Evolutionary conservation across 2,888 invertebrate genomes (phyloP), one percentile per base, ranked within the genome.

Genomic region (Monopis laevigella): DNA sequence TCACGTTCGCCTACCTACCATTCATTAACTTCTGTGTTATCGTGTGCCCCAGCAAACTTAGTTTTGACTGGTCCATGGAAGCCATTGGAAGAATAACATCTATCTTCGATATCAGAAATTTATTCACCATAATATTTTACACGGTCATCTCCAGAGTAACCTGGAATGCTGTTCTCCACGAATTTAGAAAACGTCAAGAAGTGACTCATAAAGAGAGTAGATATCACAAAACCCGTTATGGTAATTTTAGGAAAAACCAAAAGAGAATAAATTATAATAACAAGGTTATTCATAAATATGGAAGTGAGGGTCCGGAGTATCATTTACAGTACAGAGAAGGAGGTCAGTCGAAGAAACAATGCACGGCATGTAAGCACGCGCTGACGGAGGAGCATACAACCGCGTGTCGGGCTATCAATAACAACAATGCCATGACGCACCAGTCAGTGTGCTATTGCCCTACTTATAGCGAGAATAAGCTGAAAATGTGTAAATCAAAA

Each of bases 1-100:
- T 96, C 58, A 98, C 98, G 40, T 98, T 96, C 74, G 82, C 90
- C 49, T 96, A 95, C 67, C 86, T 98, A 53, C 97, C 98, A 28
- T 89, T 91, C 32, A 90, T 94, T 62, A 97, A 98, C 74, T 88
- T 95, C 57, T 87, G 88, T 67, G 86, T 98, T 57, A 82, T 98
- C 45, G 65, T 97, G 28, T 93, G 88, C 66, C 98, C 98, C 4
- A 86, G 86, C 53, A 88, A 89, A 51, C 83, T 98, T 42, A 96
- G 96, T 68, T 98, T 97, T 77, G 98, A 98, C 74, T 98, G 98
- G 98, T 96, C 97, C 17, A 98, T 98, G 98, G 96, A 96, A 55
- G 90, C 98, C 1, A 88, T 98, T 56, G 95, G 96, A 6, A 85
- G 93, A 46, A 87, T 98, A 52, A 88, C 88, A 36, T 85, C 87